Evolutionary conservation across 2,113 vertebrate genomes (phyloP), one percentile per base, ranked within the genome.

Genomic region (Bubo scandiacus): DNA sequence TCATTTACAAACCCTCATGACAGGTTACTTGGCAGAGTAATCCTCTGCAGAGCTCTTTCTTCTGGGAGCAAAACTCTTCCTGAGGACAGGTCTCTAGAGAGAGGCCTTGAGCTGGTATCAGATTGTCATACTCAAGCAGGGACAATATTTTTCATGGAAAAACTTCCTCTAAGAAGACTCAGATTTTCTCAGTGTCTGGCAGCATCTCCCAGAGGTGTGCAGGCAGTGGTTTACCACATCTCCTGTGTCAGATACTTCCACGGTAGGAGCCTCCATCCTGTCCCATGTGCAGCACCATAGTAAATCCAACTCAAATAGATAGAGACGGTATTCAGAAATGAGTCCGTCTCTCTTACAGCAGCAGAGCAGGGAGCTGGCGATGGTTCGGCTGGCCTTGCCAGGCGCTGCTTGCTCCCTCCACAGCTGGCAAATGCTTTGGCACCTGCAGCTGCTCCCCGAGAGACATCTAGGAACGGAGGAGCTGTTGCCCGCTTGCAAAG

Each of bases 391-490:
- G 38, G 57, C 68, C 23, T 47, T 86, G 77, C 52, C 87, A 81
- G 86, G 61, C 57, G 30, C 65, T 9, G 19, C 73, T 89, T 85
- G 40, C 45, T 93, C 86, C 32, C 63, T 94, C 63, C 83, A 42
- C 75, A 86, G 51, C 91, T 93, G 88, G 86, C 59, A 95, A 92
- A 80, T 30, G 36, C 62, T 92, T 90, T 88, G 82, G 75, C 72
- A 81, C 63, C 67, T 90, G 85, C 43, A 87, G 81, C 81, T 91
- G 42, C 51, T 92, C 81, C 92, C 80, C 8, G 1, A 85, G 94
- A 95, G 78, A 88, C 1, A 3, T 65, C 55, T 57, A 66, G 82
- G 51, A 88, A 62, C 0, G 8, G n/a, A 83, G 45, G n/a, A 86
- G 55, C 54, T 23, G 3, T 71, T 0, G 3, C 58, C 63, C 4